Evolutionary conservation across 2,888 invertebrate genomes (phyloP).

Genomic region (Lasioglossum lativentre): DNA sequence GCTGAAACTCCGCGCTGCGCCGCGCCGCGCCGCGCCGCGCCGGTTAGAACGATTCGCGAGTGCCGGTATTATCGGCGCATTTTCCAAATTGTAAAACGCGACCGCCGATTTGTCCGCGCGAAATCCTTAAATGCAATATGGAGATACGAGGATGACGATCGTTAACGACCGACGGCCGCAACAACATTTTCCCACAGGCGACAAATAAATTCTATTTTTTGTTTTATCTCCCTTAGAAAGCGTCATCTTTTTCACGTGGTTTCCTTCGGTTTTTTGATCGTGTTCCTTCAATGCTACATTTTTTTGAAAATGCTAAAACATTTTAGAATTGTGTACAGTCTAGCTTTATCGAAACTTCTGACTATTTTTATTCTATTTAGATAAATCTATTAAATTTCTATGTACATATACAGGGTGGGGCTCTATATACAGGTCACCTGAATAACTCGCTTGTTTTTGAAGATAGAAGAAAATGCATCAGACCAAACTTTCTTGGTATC

Average conservation of each 20-base stretch:
- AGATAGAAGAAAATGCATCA: too few relatives aligned
- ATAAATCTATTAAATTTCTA: too few relatives aligned
- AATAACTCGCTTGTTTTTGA: too few relatives aligned
- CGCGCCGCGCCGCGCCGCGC: slow-evolving; percentile 39
- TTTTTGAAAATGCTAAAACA: not conserved
- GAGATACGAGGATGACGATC: slow-evolving; percentile 47
- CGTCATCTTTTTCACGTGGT: not conserved
- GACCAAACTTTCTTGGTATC: too few relatives aligned
- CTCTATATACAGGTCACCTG: too few relatives aligned
- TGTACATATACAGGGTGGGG: too few relatives aligned
- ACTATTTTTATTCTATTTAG: too few relatives aligned
- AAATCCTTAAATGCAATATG: slow-evolving; percentile 57
- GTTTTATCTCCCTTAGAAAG: not conserved
- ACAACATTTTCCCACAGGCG: not conserved
- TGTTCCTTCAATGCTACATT: not conserved
- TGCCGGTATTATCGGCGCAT: slow-evolving; percentile 52
- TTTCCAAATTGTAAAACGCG: slow-evolving; percentile 58
- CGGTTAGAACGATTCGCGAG: slow-evolving; percentile 48
- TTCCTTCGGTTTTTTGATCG: not conserved
- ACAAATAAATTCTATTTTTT: slow-evolving; percentile 16
- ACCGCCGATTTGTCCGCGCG: slow-evolving; percentile 32
- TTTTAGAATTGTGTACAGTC: not conserved
- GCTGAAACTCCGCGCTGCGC: slow-evolving; percentile 35
- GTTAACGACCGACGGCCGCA: slow-evolving; percentile 15
- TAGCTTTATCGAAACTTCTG: too few relatives aligned